These are phyloP conservation scores for Strix aluco DNA, from an alignment of 2,113 vertebrate genomes.

Conservation along the genomic window DNA sequence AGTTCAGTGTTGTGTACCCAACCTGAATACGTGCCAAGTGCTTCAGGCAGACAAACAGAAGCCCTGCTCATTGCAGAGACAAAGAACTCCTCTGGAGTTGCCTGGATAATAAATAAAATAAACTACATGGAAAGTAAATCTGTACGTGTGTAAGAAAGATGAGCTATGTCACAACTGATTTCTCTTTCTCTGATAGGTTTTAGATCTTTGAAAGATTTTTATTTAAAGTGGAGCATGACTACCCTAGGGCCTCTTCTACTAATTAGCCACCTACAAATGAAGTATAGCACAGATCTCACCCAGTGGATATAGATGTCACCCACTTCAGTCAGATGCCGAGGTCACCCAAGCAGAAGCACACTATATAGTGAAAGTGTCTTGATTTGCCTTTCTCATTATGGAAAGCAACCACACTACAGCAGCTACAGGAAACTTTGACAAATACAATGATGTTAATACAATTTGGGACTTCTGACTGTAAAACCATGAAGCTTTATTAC, in stretches of 20 bases:
- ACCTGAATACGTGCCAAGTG: neutral
- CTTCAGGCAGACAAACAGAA: neutral
- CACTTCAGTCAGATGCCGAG: neutral
- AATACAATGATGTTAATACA: neutral
- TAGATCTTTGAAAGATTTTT: neutral
- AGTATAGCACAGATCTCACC: neutral
- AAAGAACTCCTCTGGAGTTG: neutral
- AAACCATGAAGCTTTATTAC: neutral
- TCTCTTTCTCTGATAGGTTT: neutral
- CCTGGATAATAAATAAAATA: neutral
- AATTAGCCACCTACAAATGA: slow-evolving; percentile 16
- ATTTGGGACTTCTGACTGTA: neutral
- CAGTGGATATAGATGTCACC: neutral
- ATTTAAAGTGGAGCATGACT: neutral
- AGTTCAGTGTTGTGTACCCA: neutral
- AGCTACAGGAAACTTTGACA: neutral
- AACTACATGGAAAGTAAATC: neutral
- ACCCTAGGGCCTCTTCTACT: neutral
- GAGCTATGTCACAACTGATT: neutral
- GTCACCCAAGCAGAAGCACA: neutral
- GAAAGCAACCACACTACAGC: neutral
- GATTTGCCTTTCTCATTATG: neutral
- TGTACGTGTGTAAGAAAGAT: neutral
- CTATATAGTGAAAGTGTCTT: neutral
- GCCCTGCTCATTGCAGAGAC: neutral